A percentile compares a stretch with the other conserved stretches of the same genome.
Conservation (phyloP, 2,888 invertebrate species). For the Nephrotoma flavescens region DNA sequence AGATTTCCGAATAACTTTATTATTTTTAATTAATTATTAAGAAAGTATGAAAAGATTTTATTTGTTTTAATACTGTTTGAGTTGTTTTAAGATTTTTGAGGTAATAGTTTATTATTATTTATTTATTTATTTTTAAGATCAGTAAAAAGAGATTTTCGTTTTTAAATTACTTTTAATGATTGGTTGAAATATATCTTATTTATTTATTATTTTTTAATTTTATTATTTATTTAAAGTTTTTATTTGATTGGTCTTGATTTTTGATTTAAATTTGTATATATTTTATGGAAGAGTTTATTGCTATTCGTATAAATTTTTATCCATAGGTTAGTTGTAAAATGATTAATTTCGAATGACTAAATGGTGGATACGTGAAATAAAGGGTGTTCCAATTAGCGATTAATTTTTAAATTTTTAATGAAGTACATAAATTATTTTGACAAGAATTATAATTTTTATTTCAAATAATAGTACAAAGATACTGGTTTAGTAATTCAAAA, state of each 20-base stretch:
- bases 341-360: no score
- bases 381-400: no score
- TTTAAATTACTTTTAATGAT: neutral
- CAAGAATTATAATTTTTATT: no score
- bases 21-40: neutral
- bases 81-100: neutral
- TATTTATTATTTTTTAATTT: neutral
- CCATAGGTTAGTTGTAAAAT: no score
- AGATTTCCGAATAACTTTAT: neutral
- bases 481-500: no score
- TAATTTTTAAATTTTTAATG: no score
- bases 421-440: no score
- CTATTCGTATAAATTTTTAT: no score
- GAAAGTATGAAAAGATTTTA: neutral
- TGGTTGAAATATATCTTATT: neutral
- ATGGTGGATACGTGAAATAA: no score
- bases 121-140: neutral
- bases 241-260: neutral
- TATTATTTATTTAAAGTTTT: neutral
- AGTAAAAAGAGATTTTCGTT: neutral
- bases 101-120: neutral
- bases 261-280: neutral
- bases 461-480: no score
- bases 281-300: no score
- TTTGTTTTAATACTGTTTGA: neutral